Base-by-base conservation (phyloP, 1,140 invertebrate genomes). In the Lethocerus indicus region DNA sequence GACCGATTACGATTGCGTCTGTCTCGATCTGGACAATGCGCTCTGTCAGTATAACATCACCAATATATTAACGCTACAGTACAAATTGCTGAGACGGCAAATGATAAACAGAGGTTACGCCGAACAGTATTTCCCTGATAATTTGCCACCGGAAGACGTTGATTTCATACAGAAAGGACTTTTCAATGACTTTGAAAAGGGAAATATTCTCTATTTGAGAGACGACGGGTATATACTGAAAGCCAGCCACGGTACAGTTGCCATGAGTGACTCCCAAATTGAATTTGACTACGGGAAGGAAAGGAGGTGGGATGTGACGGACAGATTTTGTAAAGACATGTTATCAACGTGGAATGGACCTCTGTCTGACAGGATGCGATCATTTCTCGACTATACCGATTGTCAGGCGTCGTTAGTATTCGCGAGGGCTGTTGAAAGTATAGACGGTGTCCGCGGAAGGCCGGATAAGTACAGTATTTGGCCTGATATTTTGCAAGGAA, bases 21-120 rank as follows among this genome's bases (percentile, higher is more conserved):
- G 83, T 9, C 87, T 87, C 60, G 84, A 87, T 64, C 64, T 87
- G 51, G 84, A 87, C 56, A 76, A 83, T 58, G 84, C 81, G 1
- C 55, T 86, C 26, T 63, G 77, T n/a, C 64, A 70, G 42, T 87
- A 83, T 52, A 77, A 82, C 54, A 60, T 86, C 3, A 68, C 66
- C 21, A 71, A 74, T 52, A 64, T 80, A 61, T 65, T 78, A 14
- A 62, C 69, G 24, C 58, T 83, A 45, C 74, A 76, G 39, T 84
- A 83, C 57, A 61, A 75, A n/a, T 60, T 71, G 4, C 56, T 84
- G 4, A 64, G 72, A 1, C 67, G 73, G 16, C 83, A 70, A 59
- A 56, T 86, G 24, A 71, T 83, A 1, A 49, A 72, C 4, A 76
- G 71, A 56, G 71, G 71, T 1, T 84, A 85, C 53, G 63, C 69